Evolutionary conservation across 2,888 invertebrate species (phyloP), one percentile per base, ranked within the genome.

Genomic region (Limnephilus auricula): DNA sequence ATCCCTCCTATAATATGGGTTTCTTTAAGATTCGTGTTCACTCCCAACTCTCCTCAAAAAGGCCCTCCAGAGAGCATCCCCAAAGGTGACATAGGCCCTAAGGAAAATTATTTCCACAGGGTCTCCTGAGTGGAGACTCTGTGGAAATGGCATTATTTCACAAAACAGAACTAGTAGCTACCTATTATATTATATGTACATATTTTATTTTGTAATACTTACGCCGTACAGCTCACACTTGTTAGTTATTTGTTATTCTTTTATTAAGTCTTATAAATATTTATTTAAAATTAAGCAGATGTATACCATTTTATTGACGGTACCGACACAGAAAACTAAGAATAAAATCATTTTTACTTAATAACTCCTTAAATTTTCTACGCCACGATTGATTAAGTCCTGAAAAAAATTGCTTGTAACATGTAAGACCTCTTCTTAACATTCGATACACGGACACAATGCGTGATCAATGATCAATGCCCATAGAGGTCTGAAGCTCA

Each of bases 391-490:
- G 65, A 65, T 65, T 65, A 65, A 65, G 9, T 25, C 65, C 25
- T n/a, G 18, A 65, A 65, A 65, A 65, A 65, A 65, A 65, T 65
- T n/a, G 5, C 65, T 65, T 65, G 25, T 65, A 65, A n/a, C 65
- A n/a, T 65, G 65, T 65, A 65, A 65, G 25, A 65, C 15, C 32
- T 82, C 82, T 82, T 9, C 31, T 32, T 34, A 34, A 25, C 18
- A 91, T 89, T 78, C 30, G 45, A 85, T 40, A 10, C 5, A 84
- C 25, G 34, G 25, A 25, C 85, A 86, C 85, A 86, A 86, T 45
- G 45, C 85, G 13, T n/a, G 12, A 50, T 86, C 86, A 86, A 86
- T 86, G n/a, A 50, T 86, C 86, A 86, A 86, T 86, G 31, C 25
- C 32, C 65, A 65, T 18, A 86, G 86, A 86, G 86, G 50, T 86